Percentiles rank a stretch among this genome's conserved stretches.
Conservation (phyloP, 2,888 invertebrate genomes). For the Pyrocoelia pectoralis region DNA sequence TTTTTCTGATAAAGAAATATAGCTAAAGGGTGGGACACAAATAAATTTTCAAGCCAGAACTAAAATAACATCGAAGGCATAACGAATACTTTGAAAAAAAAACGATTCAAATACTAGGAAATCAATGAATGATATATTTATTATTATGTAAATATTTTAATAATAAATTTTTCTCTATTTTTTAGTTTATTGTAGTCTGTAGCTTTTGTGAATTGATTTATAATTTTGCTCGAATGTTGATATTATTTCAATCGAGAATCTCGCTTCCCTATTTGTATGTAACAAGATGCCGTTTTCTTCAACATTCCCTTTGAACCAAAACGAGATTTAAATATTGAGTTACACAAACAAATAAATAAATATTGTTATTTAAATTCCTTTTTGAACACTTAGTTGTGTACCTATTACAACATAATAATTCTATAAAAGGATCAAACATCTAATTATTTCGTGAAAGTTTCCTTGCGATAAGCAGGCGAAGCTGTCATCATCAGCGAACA, state of each 20-base stretch:
- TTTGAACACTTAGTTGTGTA: too few species aligned
- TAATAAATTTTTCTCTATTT: constrained; percentile 52
- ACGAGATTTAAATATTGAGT: too few species aligned
- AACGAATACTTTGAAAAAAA: constrained; percentile 57
- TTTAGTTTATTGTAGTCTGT: constrained; percentile 37
- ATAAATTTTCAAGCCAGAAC: constrained; percentile 53
- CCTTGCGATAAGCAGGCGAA: too few species aligned
- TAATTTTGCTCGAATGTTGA: neutral
- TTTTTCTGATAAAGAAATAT: constrained; percentile 53
- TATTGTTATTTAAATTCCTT: too few species aligned
- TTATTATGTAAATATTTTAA: constrained; percentile 51
- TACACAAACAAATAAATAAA: too few species aligned
- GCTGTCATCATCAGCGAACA: too few species aligned
- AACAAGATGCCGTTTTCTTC: too few species aligned
- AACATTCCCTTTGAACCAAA: neutral
- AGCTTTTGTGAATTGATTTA: neutral
- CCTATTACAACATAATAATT: too few species aligned
- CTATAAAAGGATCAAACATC: too few species aligned
- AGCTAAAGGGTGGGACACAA: constrained; percentile 51
- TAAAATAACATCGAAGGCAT: constrained; percentile 54
- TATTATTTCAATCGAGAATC: neutral
- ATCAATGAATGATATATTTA: constrained; percentile 58
- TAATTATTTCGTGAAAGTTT: too few species aligned
- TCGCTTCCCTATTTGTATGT: too few species aligned
- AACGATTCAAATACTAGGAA: constrained; percentile 54